Evolutionary conservation across 2,888 invertebrate genomes (phyloP).

Genomic region (Zaprionus obscuricornis): DNA sequence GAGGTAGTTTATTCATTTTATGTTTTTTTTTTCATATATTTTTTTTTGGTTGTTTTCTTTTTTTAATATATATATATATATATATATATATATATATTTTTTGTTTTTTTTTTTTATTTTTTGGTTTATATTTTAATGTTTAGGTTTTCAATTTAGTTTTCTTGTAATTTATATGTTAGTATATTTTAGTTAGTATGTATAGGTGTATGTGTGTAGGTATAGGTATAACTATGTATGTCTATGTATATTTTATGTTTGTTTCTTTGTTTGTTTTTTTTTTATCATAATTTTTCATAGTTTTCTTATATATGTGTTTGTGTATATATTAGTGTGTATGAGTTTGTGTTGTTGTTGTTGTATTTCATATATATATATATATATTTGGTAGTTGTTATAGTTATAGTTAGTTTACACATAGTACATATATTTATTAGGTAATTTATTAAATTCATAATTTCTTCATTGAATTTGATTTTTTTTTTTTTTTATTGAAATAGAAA

Average conservation of each 20-base stretch:
- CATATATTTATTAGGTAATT: too few species aligned
- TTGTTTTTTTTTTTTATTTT: slow-evolving; percentile 1
- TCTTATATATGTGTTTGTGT: too few species aligned
- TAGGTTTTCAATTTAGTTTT: slow-evolving; percentile 8
- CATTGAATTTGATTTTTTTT: slow-evolving; percentile 6
- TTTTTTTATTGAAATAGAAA: too few species aligned
- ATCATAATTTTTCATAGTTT: too few species aligned
- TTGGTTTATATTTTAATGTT: slow-evolving; percentile 14
- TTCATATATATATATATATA: slow-evolving; percentile 15
- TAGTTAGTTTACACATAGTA: slow-evolving; percentile 7
- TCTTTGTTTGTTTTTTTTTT: too few species aligned
- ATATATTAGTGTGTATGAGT: too few species aligned
- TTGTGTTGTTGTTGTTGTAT: too few species aligned
- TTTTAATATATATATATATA: slow-evolving; percentile 32
- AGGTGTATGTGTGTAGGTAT: too few species aligned
- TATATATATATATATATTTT: slow-evolving; percentile 14
- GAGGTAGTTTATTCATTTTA: slow-evolving; percentile 79
- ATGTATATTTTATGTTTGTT: not conserved
- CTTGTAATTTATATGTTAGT: not conserved
- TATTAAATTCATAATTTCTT: slow-evolving; percentile 26
- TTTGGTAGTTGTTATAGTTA: too few species aligned
- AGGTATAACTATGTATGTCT: not conserved
- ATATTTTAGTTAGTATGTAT: too few species aligned
- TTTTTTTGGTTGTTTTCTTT: slow-evolving; percentile 34
- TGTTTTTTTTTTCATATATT: slow-evolving; percentile 39